Evolutionary conservation across 1,140 invertebrate genomes (phyloP).

Genomic region (Dinoponera quadriceps): DNA sequence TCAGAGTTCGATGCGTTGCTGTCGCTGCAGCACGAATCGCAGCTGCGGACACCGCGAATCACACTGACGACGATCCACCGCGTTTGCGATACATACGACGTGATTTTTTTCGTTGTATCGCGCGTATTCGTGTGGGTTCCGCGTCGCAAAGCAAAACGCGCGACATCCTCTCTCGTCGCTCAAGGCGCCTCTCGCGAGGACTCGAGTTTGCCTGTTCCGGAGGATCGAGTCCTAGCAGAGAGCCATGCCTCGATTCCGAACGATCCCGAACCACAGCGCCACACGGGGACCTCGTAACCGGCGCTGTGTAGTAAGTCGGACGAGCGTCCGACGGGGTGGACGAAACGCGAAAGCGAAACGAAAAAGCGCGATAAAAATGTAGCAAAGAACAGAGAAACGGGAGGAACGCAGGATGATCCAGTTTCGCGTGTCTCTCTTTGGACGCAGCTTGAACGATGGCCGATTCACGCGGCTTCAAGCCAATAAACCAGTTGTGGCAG

Average conservation of each 20-base stretch:
- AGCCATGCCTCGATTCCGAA: slow-evolving; percentile 9
- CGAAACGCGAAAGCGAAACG: not conserved
- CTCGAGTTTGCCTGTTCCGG: too few relatives aligned
- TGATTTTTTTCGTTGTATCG: too few relatives aligned
- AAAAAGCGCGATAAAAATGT: not conserved
- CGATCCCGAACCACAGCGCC: slow-evolving; percentile 22
- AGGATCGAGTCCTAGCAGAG: not conserved
- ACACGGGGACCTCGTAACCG: not conserved
- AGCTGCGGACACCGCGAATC: too few relatives aligned
- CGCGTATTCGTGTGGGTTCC: too few relatives aligned
- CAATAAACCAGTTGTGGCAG: slow-evolving; percentile 85
- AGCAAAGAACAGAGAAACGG: not conserved
- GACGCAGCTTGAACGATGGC: slow-evolving; percentile 82
- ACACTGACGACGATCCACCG: too few relatives aligned
- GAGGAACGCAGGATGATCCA: slow-evolving; percentile 15
- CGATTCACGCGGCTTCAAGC: slow-evolving; percentile 84
- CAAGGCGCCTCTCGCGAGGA: too few relatives aligned
- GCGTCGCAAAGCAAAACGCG: too few relatives aligned
- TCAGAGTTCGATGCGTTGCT: too few relatives aligned
- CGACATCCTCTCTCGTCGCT: too few relatives aligned
- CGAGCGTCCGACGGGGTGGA: not conserved
- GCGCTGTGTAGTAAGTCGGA: slow-evolving; percentile 3
- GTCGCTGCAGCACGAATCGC: too few relatives aligned
- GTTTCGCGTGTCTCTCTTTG: slow-evolving; percentile 64
- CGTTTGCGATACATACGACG: too few relatives aligned